Conservation (phyloP, 1,140 invertebrate species). For the Brachystomella parvula region DNA sequence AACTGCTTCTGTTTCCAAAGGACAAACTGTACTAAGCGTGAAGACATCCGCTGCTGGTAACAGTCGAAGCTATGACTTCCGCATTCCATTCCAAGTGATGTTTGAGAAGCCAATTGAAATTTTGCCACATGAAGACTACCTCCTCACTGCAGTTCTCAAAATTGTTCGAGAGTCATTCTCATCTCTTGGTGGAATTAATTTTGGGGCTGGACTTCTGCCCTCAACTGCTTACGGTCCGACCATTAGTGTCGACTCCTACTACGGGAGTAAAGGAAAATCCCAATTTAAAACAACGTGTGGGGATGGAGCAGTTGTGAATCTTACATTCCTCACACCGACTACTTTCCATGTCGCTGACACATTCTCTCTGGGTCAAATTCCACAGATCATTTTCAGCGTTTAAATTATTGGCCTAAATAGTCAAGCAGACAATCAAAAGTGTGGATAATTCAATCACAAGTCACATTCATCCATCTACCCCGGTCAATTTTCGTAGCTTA, state of each 20-base stretch:
- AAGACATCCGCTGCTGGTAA: slow-evolving; percentile 23
- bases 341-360: slow-evolving; percentile 19
- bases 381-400: slow-evolving; percentile 33
- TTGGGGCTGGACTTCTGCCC: slow-evolving; percentile 1
- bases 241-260: slow-evolving; percentile 30
- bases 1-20: slow-evolving; percentile 23
- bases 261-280: slow-evolving; percentile 27
- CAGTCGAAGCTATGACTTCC: slow-evolving; percentile 34
- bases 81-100: slow-evolving; percentile 35
- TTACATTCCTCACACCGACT: slow-evolving; percentile 21
- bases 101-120: slow-evolving; percentile 34
- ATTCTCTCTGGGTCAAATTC: slow-evolving; percentile 31
- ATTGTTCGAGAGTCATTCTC: slow-evolving; percentile 20
- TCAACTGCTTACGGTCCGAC: not conserved
- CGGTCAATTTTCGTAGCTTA: not conserved
- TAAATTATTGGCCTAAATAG: no score
- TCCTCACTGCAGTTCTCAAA: slow-evolving; percentile 25
- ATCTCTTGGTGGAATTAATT: not conserved
- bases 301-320: slow-evolving; percentile 32
- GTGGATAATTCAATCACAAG: no score
- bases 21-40: slow-evolving; percentile 3
- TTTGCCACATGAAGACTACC: slow-evolving; percentile 28
- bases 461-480: no score
- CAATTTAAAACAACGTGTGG: slow-evolving; percentile 22
- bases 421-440: no score